Evolutionary conservation across 2,113 vertebrate species (phyloP).

Genomic region (Hoplias malabaricus): DNA sequence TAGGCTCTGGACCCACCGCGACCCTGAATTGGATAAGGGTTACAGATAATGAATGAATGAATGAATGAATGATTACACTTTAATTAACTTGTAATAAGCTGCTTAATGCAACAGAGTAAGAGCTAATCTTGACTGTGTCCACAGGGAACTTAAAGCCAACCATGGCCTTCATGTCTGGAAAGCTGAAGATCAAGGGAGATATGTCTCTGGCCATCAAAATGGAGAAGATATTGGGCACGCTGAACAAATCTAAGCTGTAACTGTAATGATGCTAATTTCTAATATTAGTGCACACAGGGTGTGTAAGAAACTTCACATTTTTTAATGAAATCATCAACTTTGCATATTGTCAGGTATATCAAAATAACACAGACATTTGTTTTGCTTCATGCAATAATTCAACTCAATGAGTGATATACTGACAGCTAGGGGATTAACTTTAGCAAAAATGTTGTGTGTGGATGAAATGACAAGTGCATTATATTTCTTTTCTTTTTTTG

Average conservation of each 20-base stretch:
- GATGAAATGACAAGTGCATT: too few species aligned
- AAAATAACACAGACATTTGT: too few species aligned
- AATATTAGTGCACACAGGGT: conserved; percentile 4
- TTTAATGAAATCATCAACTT: not conserved
- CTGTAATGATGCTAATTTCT: not conserved
- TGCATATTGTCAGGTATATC: too few species aligned
- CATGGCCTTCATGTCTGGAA: conserved; percentile 85
- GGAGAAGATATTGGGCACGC: conserved; percentile 79
- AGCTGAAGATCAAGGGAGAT: conserved; percentile 80
- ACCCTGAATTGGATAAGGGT: too few species aligned
- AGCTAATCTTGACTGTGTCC: not conserved
- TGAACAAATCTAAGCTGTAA: conserved; percentile 74
- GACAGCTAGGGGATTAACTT: too few species aligned
- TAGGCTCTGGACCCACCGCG: too few species aligned
- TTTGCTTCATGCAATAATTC: too few species aligned
- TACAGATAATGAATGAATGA: too few species aligned
- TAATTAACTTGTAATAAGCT: not conserved
- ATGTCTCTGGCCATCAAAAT: conserved; percentile 79
- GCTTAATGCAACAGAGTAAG: not conserved
- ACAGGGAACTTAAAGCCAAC: conserved; percentile 87
- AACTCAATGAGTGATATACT: too few species aligned
- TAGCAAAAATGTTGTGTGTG: too few species aligned
- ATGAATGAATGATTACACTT: not conserved
- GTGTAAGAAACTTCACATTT: not conserved
- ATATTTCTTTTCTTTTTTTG: too few species aligned